Evolutionary conservation across 1,140 invertebrate species (phyloP).

Genomic region (Drosophila ohnishii): DNA sequence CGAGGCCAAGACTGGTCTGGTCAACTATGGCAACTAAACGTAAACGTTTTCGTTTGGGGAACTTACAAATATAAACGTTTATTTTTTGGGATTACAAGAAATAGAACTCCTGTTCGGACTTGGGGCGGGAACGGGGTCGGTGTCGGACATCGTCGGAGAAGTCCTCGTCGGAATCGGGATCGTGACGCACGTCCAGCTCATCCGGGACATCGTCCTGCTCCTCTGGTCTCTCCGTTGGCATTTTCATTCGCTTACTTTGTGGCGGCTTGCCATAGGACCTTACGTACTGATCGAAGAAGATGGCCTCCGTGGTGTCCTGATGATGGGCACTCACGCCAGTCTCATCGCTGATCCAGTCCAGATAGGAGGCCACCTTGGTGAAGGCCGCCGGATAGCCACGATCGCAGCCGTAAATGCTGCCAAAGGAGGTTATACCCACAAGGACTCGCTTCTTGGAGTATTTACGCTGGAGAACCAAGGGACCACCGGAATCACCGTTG

Average conservation of each 20-base stretch:
- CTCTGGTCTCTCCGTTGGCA: constrained; percentile 26
- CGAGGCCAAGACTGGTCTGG: constrained; percentile 46
- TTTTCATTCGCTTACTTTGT: constrained; percentile 41
- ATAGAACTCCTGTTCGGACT: constrained; percentile 65
- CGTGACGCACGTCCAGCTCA: constrained; percentile 55
- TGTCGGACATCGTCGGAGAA: constrained; percentile 28
- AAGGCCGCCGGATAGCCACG: constrained; percentile 84
- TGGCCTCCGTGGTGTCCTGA: constrained; percentile 69
- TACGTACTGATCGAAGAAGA: constrained; percentile 70
- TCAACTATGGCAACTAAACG: constrained; percentile 55
- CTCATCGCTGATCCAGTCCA: constrained; percentile 84
- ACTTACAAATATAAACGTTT: constrained; percentile 66
- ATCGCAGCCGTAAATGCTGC: constrained; percentile 84
- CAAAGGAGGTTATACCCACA: constrained; percentile 85
- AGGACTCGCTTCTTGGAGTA: constrained; percentile 74
- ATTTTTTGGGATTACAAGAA: constrained; percentile 68
- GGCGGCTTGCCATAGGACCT: constrained; percentile 56
- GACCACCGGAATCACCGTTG: constrained; percentile 84
- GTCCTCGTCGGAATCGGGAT: constrained; percentile 30
- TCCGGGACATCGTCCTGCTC: constrained; percentile 56
- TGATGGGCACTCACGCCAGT: constrained; percentile 71
- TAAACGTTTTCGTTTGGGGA: not conserved
- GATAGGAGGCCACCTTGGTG: constrained; percentile 84
- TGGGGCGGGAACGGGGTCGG: constrained; percentile 45
- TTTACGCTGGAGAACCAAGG: constrained; percentile 78